These are phyloP conservation scores for Phoenicopterus ruber DNA, from an alignment of 2,113 vertebrate genomes.

Conservation along the genomic window DNA sequence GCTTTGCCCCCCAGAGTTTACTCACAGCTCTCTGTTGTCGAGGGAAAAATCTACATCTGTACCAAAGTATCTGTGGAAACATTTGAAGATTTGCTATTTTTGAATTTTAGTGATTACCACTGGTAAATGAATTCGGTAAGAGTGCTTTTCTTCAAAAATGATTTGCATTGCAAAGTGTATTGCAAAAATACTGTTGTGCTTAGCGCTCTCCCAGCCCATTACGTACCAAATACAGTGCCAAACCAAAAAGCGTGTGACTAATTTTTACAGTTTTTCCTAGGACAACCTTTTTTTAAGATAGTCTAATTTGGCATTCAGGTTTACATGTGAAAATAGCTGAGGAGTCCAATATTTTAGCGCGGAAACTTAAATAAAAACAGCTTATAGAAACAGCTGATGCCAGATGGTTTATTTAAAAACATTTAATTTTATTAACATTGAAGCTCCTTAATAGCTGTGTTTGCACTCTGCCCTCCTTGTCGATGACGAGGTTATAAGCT, in stretches of 20 bases:
- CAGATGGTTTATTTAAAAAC: constrained; percentile 6
- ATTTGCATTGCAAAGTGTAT: neutral
- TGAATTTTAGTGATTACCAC: neutral
- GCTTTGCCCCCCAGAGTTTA: neutral
- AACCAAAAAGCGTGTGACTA: neutral
- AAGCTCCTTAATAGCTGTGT: neutral
- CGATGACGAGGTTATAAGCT: neutral
- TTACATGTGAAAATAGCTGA: neutral
- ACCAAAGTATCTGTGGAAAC: neutral
- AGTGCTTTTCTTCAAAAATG: neutral
- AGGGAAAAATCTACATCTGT: neutral
- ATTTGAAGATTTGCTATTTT: neutral
- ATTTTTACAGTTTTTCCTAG: neutral
- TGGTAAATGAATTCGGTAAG: neutral
- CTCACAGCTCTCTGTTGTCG: neutral
- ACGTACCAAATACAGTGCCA: neutral
- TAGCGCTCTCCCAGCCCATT: neutral
- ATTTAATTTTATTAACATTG: constrained; percentile 12
- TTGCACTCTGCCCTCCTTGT: neutral
- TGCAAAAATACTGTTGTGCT: neutral
- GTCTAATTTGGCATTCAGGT: neutral
- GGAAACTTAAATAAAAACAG: constrained; percentile 7
- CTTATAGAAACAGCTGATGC: neutral
- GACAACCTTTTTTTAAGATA: neutral
- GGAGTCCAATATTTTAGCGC: neutral